Conservation (phyloP, 2,888 invertebrate species). For the Charanyca ferruginea region DNA sequence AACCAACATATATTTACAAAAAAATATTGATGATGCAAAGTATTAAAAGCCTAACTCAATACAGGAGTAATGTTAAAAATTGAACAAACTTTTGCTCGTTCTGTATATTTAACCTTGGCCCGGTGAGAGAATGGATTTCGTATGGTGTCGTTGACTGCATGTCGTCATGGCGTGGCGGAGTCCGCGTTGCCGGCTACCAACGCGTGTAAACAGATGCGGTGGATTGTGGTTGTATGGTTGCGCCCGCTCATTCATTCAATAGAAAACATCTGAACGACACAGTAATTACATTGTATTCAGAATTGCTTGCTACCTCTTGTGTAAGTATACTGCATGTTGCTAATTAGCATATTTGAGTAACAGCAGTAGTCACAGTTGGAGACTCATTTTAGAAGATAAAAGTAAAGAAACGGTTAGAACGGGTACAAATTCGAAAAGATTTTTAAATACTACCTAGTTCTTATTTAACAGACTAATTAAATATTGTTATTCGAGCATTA, state of each 20-base stretch:
- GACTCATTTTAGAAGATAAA: background rate
- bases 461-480: background rate
- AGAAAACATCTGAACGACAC: conserved; percentile 39
- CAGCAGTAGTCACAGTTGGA: background rate
- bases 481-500: background rate
- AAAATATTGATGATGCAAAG: background rate
- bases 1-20: no score
- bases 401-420: background rate
- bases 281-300: conserved; percentile 48
- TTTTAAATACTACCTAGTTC: background rate
- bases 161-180: conserved; percentile 42
- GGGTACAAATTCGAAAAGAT: background rate
- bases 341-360: background rate
- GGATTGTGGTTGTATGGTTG: conserved; percentile 44
- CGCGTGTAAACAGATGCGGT: conserved; percentile 51
- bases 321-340: conserved; percentile 6
- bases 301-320: conserved; percentile 27
- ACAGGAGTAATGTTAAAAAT: conserved; percentile 30
- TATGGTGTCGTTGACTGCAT: conserved; percentile 62
- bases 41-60: conserved; percentile 26
- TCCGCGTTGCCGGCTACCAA: conserved; percentile 2
- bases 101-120: conserved; percentile 72
- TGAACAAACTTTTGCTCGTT: conserved; percentile 62
- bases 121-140: conserved; percentile 71
- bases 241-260: conserved; percentile 41